Evolutionary conservation across 2,888 invertebrate species (phyloP), one percentile per base, ranked within the genome.

Genomic region (Meghimatium bilineatum): DNA sequence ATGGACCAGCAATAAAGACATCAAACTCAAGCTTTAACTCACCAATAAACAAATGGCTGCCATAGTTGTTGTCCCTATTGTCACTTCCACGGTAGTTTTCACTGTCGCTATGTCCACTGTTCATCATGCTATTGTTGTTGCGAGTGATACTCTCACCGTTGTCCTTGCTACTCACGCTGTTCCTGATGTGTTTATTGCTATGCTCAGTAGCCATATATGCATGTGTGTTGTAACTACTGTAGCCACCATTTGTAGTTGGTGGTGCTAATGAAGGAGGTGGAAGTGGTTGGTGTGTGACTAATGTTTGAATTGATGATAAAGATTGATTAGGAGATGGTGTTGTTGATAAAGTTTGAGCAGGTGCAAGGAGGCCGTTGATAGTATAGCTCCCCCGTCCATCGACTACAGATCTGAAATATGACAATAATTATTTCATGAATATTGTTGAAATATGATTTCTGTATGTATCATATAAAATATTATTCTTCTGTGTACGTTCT

Each of bases 341-440:
- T 23, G 72, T 38, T 32, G 74, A 32, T 38, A 82, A n/a, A 1
- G 52, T 29, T 49, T 82, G 82, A 20, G 34, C 32, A 8, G 82
- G 17, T 26, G 44, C 82, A 32, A 82, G 38, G 3, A 82, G 76
- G 32, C 82, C 82, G 29, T 34, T 76, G 66, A 82, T 82, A 29
- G 82, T 82, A 52, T 82, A 82, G 60, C 52, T 76, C 1, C 75
- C 82, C 20, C 82, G 75, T 29, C 76, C 76, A n/a, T 82, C 82
- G 36, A 36, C 36, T n/a, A 52, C n/a, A 3, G 63, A 3, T 60
- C 81, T 81, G 29, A 32, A 74, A 56, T 56, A 20, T 52, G n/a
- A n/a, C n/a, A n/a, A n/a, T n/a, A n/a, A n/a, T n/a, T n/a, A n/a
- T n/a, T n/a, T n/a, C n/a, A n/a, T n/a, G n/a, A n/a, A n/a, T n/a